These are phyloP conservation scores for Cepaea nemoralis DNA, from an alignment of 1,140 invertebrate genomes.

Conservation along the genomic window DNA sequence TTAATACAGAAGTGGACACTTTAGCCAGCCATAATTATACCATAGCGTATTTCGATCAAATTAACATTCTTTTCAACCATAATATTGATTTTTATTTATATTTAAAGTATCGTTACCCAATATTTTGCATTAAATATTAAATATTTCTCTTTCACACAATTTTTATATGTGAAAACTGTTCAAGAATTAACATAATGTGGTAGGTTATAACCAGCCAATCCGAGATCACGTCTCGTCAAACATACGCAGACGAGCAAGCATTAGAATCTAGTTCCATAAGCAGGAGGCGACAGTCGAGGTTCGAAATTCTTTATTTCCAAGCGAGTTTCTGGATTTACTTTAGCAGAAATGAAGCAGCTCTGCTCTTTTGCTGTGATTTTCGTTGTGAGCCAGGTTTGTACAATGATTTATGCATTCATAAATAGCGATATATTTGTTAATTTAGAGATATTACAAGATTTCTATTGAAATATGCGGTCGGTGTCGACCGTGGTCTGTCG, in stretches of 20 bases:
- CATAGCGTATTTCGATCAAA: no score
- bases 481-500: no score
- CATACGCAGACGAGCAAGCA: neutral
- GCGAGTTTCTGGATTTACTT: neutral
- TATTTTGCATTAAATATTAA: no score
- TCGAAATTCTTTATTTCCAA: neutral
- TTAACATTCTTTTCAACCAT: no score
- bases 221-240: neutral
- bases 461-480: no score
- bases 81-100: no score
- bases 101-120: no score
- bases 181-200: neutral
- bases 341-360: neutral
- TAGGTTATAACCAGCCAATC: neutral
- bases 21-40: no score
- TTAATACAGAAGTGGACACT: neutral
- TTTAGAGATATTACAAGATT: no score
- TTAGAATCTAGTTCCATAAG: neutral
- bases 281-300: neutral
- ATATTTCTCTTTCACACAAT: no score
- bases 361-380: slow-evolving; percentile 1
- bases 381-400: neutral
- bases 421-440: no score
- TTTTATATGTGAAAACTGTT: no score
- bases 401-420: neutral